Percentiles rank a stretch among this genome's conserved stretches.
Conservation (phyloP, 35 echinoderm and acorn worm species). For the Hemicentrotus pulcherrimus region DNA sequence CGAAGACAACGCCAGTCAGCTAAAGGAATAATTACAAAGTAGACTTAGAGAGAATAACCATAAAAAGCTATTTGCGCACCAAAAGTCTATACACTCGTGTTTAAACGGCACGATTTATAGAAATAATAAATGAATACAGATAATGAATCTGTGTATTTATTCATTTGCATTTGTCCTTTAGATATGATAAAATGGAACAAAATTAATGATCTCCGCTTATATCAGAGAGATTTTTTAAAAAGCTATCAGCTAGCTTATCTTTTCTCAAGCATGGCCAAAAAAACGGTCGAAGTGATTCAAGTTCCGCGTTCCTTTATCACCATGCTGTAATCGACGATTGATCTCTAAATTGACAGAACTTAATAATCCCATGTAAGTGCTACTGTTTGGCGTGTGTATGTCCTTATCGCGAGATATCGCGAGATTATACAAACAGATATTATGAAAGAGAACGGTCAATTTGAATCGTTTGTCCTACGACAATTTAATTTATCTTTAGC, state of each 20-base stretch:
- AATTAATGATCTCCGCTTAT: too few species aligned
- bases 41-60: too few species aligned
- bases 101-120: too few species aligned
- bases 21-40: too few species aligned
- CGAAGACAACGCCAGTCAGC: too few species aligned
- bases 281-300: background rate
- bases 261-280: background rate
- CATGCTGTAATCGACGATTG: background rate
- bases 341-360: background rate
- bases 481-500: background rate
- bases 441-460: background rate
- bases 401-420: background rate
- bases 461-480: background rate
- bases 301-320: background rate
- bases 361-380: background rate
- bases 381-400: background rate
- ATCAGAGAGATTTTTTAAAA: too few species aligned
- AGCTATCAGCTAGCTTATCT: background rate
- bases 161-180: too few species aligned
- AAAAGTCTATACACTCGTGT: too few species aligned
- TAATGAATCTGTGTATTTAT: too few species aligned
- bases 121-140: too few species aligned
- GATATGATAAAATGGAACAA: too few species aligned
- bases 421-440: background rate
- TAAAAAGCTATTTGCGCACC: too few species aligned